Evolutionary conservation across 1,140 invertebrate species (phyloP).

Genomic region (Apis florea): DNA sequence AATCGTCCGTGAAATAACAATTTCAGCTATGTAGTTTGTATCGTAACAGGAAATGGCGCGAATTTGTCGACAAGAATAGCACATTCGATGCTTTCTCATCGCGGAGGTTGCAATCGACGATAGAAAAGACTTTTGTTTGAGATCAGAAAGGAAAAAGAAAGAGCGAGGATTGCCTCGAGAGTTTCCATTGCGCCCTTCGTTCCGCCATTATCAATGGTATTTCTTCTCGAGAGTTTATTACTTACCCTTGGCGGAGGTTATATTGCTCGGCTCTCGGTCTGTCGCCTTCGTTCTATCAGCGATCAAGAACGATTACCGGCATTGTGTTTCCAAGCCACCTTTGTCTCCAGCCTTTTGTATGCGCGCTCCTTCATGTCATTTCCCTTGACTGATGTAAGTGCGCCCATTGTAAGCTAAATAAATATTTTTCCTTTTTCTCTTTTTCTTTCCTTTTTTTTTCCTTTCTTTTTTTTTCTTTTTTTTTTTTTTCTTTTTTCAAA

Average conservation of each 20-base stretch:
- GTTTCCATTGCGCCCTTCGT: constrained; percentile 36
- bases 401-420: constrained; percentile 49
- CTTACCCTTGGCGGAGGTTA: constrained; percentile 53
- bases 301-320: constrained; percentile 56
- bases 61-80: too few species aligned
- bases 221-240: constrained; percentile 62
- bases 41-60: not conserved
- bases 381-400: constrained; percentile 64
- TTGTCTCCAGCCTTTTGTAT: constrained; percentile 55
- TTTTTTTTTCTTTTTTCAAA: not conserved
- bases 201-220: constrained; percentile 59
- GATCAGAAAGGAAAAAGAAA: constrained; percentile 26
- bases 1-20: not conserved
- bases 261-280: constrained; percentile 57
- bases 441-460: not conserved
- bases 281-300: constrained; percentile 59
- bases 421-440: constrained; percentile 32
- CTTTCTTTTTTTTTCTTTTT: not conserved
- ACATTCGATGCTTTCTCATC: not conserved
- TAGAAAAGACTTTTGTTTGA: constrained; percentile 42
- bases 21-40: not conserved
- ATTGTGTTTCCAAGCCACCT: constrained; percentile 54
- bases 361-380: constrained; percentile 62
- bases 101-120: not conserved
- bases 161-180: constrained; percentile 30